Percentiles rank a stretch among this genome's conserved stretches.
These are phyloP conservation scores for Apocrypta bakeri DNA, from an alignment of 1,140 invertebrate species.

Conservation along the genomic window DNA sequence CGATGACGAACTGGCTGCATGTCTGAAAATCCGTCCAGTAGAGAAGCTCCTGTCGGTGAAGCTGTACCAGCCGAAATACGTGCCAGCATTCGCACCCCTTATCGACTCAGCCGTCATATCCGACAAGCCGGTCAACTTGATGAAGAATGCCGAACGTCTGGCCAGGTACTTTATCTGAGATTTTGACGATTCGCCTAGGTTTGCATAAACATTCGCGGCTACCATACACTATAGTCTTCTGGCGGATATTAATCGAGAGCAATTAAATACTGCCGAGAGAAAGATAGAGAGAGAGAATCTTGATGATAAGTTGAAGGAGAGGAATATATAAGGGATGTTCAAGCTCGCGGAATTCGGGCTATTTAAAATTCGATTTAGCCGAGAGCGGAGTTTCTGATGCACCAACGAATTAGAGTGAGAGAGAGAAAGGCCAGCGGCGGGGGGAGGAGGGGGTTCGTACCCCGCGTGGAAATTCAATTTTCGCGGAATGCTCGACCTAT, in stretches of 20 bases:
- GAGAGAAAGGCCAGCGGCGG: too few relatives aligned
- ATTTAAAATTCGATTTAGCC: constrained; percentile 46
- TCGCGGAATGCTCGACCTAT: constrained; percentile 19
- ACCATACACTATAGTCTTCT: not conserved
- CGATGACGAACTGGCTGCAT: constrained; percentile 76
- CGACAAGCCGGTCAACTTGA: constrained; percentile 82
- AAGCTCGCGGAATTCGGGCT: constrained; percentile 20
- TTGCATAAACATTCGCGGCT: not conserved
- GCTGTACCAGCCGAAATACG: constrained; percentile 70
- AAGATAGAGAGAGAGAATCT: not conserved
- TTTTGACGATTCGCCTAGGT: not conserved
- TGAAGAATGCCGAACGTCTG: constrained; percentile 84
- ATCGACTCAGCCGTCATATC: constrained; percentile 90
- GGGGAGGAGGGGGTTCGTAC: too few relatives aligned
- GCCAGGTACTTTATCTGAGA: constrained; percentile 75
- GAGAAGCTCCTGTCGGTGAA: constrained; percentile 65
- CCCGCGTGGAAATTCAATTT: constrained; percentile 31
- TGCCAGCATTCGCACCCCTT: constrained; percentile 80
- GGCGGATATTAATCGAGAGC: not conserved
- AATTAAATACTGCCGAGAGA: not conserved
- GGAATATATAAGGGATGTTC: not conserved
- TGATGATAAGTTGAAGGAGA: constrained; percentile 9
- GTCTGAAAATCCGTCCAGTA: constrained; percentile 77
- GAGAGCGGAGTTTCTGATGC: not conserved
- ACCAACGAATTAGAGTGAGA: constrained; percentile 12